phyloP scores from a whole-genome alignment of 2,113 vertebrate species.

The Ceuthmochares aereus region DNA sequence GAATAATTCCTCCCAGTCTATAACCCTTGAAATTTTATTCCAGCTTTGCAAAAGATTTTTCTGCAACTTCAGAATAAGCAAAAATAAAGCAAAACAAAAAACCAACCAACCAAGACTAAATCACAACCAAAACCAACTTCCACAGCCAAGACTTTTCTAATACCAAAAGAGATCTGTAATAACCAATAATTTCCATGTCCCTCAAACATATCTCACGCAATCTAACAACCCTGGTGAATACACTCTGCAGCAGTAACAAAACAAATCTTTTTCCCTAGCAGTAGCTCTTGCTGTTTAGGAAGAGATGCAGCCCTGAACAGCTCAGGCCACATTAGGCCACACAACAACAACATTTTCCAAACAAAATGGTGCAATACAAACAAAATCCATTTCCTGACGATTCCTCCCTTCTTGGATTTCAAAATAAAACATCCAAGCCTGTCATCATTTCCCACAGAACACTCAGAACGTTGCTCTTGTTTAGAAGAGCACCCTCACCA shows the following conservation, averaged over 20 bases:
- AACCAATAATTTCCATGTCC: not conserved
- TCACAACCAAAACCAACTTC: not conserved
- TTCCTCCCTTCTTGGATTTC: not conserved
- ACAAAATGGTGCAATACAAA: not conserved
- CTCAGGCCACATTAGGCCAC: not conserved
- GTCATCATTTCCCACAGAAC: not conserved
- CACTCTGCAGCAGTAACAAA: not conserved
- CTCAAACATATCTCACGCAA: not conserved
- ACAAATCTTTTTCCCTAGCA: not conserved
- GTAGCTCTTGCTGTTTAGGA: not conserved
- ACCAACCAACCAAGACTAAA: no score
- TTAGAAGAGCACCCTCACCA: not conserved
- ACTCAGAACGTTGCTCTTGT: not conserved
- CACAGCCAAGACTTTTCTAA: not conserved
- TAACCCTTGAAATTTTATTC: not conserved
- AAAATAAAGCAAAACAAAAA: not conserved
- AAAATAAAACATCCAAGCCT: not conserved
- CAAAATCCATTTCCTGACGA: not conserved
- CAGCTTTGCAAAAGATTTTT: not conserved
- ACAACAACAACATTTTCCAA: not conserved
- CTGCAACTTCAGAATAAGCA: not conserved
- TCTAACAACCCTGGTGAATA: not conserved
- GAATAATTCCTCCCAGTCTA: not conserved
- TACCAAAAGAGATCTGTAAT: not conserved
- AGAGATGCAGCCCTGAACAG: not conserved